These are phyloP conservation scores for Thermophis baileyi DNA, from an alignment of 2,113 vertebrate species.

Conservation along the genomic window DNA sequence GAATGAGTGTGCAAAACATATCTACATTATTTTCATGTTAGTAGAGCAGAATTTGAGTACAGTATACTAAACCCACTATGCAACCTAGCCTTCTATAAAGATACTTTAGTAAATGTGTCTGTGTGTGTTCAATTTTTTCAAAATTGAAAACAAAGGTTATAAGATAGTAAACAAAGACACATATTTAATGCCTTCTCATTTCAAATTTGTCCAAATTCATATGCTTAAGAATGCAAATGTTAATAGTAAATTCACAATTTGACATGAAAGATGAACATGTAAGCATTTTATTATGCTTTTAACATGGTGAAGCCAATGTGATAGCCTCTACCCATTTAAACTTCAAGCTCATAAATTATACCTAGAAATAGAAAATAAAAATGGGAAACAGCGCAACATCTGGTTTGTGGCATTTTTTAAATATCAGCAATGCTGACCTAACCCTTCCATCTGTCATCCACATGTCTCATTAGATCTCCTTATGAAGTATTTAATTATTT, in stretches of 20 bases:
- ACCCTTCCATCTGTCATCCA: neutral
- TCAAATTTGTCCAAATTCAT: neutral
- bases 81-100: constrained; percentile 23
- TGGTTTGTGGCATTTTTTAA: neutral
- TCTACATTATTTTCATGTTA: accelerated
- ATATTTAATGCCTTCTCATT: constrained; percentile 5
- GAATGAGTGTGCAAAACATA: neutral
- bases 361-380: neutral
- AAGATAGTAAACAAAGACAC: constrained; percentile 22
- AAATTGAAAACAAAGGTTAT: constrained; percentile 45
- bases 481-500: neutral
- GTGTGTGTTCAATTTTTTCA: neutral
- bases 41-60: accelerated
- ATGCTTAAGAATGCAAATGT: neutral
- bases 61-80: neutral
- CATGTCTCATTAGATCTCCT: neutral
- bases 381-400: neutral
- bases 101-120: constrained; percentile 1
- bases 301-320: neutral
- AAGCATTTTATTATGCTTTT: neutral
- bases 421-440: neutral
- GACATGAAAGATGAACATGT: neutral
- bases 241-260: neutral
- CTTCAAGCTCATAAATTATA: neutral
- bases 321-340: neutral